Evolutionary conservation across 2,113 vertebrate species (phyloP).

Genomic region (Anarrhichthys ocellatus): DNA sequence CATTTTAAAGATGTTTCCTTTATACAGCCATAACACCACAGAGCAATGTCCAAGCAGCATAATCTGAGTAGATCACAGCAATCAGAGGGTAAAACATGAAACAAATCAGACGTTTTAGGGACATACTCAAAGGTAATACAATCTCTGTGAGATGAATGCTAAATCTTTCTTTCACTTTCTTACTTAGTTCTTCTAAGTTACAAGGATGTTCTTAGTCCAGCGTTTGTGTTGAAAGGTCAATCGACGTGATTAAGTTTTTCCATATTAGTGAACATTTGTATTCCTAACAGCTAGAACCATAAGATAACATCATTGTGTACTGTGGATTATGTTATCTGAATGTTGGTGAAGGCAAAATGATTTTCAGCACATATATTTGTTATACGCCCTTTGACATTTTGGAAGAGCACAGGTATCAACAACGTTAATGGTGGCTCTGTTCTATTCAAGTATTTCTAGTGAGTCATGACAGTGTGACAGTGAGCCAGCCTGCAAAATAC

Average conservation of each 20-base stretch:
- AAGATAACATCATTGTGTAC: not conserved
- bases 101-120: not conserved
- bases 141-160: not conserved
- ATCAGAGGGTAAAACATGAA: not conserved
- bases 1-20: not conserved
- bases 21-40: not conserved
- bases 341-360: not conserved
- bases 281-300: not conserved
- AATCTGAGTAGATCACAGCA: too few species aligned
- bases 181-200: not conserved
- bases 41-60: not conserved
- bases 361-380: too few species aligned
- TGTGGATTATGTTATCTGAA: not conserved
- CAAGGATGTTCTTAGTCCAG: not conserved
- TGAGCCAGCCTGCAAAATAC: not conserved
- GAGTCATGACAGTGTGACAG: not conserved
- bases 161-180: not conserved
- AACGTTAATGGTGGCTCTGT: not conserved
- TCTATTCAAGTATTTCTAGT: not conserved
- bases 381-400: not conserved
- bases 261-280: not conserved
- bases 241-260: not conserved
- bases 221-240: not conserved
- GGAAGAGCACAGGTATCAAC: not conserved
- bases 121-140: not conserved